These are phyloP conservation scores for Leptogaster cylindrica DNA, from an alignment of 2,888 invertebrate genomes.

Conservation along the genomic window DNA sequence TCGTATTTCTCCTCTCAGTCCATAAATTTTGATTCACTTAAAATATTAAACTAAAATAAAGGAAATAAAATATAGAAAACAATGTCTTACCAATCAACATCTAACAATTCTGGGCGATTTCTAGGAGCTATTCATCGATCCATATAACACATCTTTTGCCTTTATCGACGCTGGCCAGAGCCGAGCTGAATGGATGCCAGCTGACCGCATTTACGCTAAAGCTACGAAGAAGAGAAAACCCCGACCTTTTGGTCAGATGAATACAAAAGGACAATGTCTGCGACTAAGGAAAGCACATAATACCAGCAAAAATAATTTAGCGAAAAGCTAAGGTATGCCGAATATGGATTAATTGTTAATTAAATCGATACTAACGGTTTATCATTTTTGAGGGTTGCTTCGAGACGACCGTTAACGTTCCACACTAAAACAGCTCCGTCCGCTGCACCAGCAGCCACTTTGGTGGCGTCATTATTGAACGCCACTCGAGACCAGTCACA, in stretches of 20 bases:
- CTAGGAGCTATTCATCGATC: conserved; percentile 65
- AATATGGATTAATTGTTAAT: too few relatives aligned
- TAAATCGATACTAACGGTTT: conserved; percentile 67
- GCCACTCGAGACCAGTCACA: conserved; percentile 93
- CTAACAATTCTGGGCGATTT: not conserved
- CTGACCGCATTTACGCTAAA: conserved; percentile 84
- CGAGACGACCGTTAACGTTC: conserved; percentile 78
- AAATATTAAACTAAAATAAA: not conserved
- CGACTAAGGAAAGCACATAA: conserved; percentile 31
- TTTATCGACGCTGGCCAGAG: conserved; percentile 82
- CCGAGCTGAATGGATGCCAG: conserved; percentile 85
- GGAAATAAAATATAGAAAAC: not conserved
- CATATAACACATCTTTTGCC: conserved; percentile 82
- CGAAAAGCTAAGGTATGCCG: too few relatives aligned
- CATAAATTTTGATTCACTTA: too few relatives aligned
- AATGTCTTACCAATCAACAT: not conserved
- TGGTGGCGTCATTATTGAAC: conserved; percentile 89
- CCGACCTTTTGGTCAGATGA: conserved; percentile 44
- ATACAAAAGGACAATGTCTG: conserved; percentile 41
- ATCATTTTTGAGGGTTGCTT: conserved; percentile 81
- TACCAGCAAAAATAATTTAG: too few relatives aligned
- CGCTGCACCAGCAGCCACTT: conserved; percentile 88
- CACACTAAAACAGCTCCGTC: conserved; percentile 94
- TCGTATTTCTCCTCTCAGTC: too few relatives aligned
- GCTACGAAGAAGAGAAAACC: conserved; percentile 66